Base-by-base conservation (phyloP, 2,888 invertebrate species). In the Caenorhabditis sp. region DNA sequence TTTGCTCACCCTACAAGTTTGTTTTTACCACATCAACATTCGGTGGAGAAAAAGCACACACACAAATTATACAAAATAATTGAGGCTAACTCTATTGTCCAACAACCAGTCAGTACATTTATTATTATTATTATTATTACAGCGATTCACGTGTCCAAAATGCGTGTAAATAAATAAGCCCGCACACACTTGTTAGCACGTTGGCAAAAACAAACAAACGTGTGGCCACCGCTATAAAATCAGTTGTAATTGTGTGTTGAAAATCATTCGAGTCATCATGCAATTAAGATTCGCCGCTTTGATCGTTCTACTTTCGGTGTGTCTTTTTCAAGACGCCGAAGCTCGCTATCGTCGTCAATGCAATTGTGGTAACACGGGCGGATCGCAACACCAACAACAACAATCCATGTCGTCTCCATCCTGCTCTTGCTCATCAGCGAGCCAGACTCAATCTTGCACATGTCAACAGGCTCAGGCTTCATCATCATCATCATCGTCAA, bases 401-500 rank as follows among this genome's bases (percentile, higher is more conserved):
- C 36, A 36, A 36, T 31, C 31, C 5, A 31, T 43, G 43, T 43
- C 43, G 2, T 3, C 43, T 43, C 43, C 43, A 43, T 43, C 43
- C 43, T 43, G 43, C 17, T 43, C 43, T 43, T 43, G 43, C 17
- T 43, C 43, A 43, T 43, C 43, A 17, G 43, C 17, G 14, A 43
- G 43, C 43, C 43, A 43, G 14, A 43, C 43, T 43, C 43, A 43
- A 43, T 43, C 43, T 12, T 43, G 43, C 17, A 17, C 43, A 43
- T 43, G 43, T 43, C 43, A 43, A 43, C 43, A 43, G 17, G 17
- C 43, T 51, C 51, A 51, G 21, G 19, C 8, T 23, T 51, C 51
- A n/a, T 3, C 51, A 21, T 54, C 62, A 6, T 19, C 36, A 1
- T 53, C 53, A 21, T 68, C 59, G 3, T 60, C 63, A 0, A 49